Evolutionary conservation across 2,888 invertebrate genomes (phyloP).

Genomic region (Diarsia dahlii): DNA sequence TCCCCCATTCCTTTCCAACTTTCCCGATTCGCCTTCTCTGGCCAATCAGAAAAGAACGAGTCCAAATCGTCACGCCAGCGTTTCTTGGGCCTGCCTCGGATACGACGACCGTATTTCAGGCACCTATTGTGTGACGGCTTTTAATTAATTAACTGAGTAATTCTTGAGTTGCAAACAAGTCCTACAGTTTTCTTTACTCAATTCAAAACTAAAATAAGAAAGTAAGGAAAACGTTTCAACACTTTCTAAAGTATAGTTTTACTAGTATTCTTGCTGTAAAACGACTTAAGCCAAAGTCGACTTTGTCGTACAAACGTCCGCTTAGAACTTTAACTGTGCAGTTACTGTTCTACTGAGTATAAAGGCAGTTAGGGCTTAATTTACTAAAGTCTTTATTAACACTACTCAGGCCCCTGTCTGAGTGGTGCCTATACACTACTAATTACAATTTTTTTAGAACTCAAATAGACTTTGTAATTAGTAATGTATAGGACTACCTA

Average conservation of each 20-base stretch:
- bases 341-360: conserved; percentile 19
- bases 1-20: too few species aligned
- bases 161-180: background rate
- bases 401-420: too few species aligned
- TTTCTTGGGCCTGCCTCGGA: too few species aligned
- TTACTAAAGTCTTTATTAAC: conserved; percentile 10
- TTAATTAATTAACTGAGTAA: background rate
- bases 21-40: too few species aligned
- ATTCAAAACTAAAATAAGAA: conserved; percentile 12
- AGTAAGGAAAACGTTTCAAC: conserved; percentile 1
- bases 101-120: too few species aligned
- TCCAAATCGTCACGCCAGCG: too few species aligned
- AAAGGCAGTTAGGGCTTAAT: background rate
- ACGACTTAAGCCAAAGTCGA: conserved; percentile 1
- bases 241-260: conserved; percentile 15
- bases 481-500: too few species aligned
- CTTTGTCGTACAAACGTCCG: conserved; percentile 1
- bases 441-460: too few species aligned
- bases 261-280: background rate
- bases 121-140: too few species aligned
- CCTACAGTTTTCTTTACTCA: background rate
- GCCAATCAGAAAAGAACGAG: too few species aligned
- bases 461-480: too few species aligned
- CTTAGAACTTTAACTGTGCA: conserved; percentile 11
- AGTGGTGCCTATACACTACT: too few species aligned